Conservation (phyloP, 1,140 invertebrate genomes). For the Tetraneura akinire region DNA sequence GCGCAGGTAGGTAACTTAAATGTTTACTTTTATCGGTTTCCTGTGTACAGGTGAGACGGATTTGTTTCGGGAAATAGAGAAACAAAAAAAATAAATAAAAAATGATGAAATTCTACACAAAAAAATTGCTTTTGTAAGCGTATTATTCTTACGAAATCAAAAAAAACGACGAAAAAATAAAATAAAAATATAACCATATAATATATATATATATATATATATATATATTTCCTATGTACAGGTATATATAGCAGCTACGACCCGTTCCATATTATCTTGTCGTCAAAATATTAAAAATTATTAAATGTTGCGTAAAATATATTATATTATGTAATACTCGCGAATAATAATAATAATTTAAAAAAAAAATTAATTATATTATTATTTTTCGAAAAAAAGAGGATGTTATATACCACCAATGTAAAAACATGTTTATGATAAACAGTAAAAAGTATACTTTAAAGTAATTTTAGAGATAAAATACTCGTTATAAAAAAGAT, state of each 20-base stretch:
- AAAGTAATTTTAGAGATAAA: too few species aligned
- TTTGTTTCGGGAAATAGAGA: constrained; percentile 39
- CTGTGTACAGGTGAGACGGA: constrained; percentile 45
- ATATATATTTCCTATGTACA: too few species aligned
- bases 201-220: neutral
- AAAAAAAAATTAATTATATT: too few species aligned
- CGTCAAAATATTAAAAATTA: constrained; percentile 1
- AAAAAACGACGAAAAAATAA: constrained; percentile 4
- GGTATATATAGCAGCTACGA: too few species aligned
- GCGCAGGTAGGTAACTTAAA: constrained; percentile 5
- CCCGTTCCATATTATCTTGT: constrained; percentile 26
- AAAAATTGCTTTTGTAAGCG: constrained; percentile 42
- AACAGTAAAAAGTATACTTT: too few species aligned
- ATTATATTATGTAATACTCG: neutral
- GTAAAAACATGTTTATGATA: too few species aligned
- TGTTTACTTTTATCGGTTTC: constrained; percentile 38
- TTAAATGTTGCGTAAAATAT: constrained; percentile 1
- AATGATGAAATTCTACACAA: constrained; percentile 48
- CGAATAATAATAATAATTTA: neutral
- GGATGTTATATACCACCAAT: too few species aligned
- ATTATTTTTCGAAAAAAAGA: too few species aligned
- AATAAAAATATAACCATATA: constrained; percentile 20
- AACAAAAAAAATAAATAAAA: constrained; percentile 36
- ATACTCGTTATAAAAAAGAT: too few species aligned
- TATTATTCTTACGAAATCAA: constrained; percentile 34